Percentiles rank a stretch among this genome's conserved stretches.
These are phyloP conservation scores for Nomada ferruginata DNA, from an alignment of 2,888 invertebrate species.

Conservation along the genomic window DNA sequence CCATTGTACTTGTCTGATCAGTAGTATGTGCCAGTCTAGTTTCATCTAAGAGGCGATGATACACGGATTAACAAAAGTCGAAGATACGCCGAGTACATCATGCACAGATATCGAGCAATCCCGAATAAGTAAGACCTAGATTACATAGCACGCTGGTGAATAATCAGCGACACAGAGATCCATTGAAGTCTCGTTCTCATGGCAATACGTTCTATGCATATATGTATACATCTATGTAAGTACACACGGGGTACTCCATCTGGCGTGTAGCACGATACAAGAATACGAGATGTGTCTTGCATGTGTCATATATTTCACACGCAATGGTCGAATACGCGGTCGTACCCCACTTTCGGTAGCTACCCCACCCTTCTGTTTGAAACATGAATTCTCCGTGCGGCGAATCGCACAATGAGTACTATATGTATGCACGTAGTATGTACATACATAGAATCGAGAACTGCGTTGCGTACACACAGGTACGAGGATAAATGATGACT, in stretches of 20 bases:
- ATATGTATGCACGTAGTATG: slow-evolving; percentile 9
- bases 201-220: background rate
- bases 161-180: background rate
- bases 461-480: slow-evolving; percentile 19
- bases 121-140: slow-evolving; percentile 18
- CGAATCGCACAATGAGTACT: slow-evolving; percentile 48
- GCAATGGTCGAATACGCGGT: slow-evolving; percentile 19
- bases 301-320: slow-evolving; percentile 7
- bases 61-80: background rate
- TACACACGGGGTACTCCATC: background rate
- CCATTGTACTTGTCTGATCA: too few relatives aligned
- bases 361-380: background rate
- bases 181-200: background rate
- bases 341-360: slow-evolving; percentile 61
- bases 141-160: background rate
- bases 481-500: slow-evolving; percentile 49
- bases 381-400: slow-evolving; percentile 36
- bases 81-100: background rate
- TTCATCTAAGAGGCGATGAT: too few relatives aligned
- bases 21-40: too few relatives aligned
- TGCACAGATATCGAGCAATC: background rate
- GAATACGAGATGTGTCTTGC: slow-evolving; percentile 28
- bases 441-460: slow-evolving; percentile 6
- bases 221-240: background rate
- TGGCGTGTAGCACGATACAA: slow-evolving; percentile 4